Evolutionary conservation across 2,888 invertebrate species (phyloP), one percentile per base, ranked within the genome.

Genomic region (Xylota segnis): DNA sequence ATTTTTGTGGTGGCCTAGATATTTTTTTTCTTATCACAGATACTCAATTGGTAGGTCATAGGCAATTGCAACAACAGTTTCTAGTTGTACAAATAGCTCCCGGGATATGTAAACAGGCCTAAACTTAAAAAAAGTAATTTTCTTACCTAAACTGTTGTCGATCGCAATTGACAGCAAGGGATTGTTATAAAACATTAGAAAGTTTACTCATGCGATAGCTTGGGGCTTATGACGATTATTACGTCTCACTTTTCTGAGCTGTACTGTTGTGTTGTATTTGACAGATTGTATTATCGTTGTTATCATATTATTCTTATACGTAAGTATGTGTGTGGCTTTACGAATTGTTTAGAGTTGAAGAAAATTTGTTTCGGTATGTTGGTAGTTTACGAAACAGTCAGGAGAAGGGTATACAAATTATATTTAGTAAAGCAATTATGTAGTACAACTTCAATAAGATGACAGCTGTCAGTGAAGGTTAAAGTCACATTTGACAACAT

Each of bases 1-100:
- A 63, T 37, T 81, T 81, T 71, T 71, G 16, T 56, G 18, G 84
- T 84, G 75, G 50, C 81, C 84, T 70, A 84, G 81, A 75, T 2
- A 23, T 23, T 23, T 84, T 74, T 32, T 16, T 70, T 12, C 58
- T 16, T 37, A 54, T 63, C 58, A 58, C 40, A 66, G 9, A 2
- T 14, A 43, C 18, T 45, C 32, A 54, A 65, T 47, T 50, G 29
- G 10, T 59, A 27, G 58, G 59, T 47, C 47, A 34, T 14, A 43
- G 5, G 43, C 14, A 14, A 5, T 43, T 43, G 14, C 4, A 34
- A 34, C 37, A 32, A 58, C 5, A 3, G 34, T 29, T 29, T 6
- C 14, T 10, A 32, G 32, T 9, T 14, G 27, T 16, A 32, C 29
- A 4, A 27, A 1, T 23, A n/a, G n/a, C n/a, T n/a, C n/a, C n/a